Base-by-base conservation (phyloP, 2,113 vertebrate genomes). In the Egretta garzetta region DNA sequence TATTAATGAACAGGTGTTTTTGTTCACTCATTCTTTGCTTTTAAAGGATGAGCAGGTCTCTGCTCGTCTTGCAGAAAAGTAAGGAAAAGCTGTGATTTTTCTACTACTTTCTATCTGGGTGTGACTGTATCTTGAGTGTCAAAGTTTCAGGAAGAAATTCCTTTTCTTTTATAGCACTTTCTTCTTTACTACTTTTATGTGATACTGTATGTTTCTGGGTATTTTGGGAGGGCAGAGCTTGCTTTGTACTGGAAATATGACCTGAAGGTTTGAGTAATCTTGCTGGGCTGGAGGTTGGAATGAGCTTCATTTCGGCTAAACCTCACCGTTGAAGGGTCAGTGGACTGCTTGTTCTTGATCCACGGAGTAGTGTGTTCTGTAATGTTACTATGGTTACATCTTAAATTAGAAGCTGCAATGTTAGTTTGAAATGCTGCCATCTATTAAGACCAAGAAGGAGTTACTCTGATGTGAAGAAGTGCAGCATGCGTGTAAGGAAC, bases 371-470 rank as follows among this genome's bases (percentile, higher is more conserved):
- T 73, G 45, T 94, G 76, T 93, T 67, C 95, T 91, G 74, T 90
- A 39, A 73, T 70, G 92, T 97, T 96, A 52, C 95, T 93, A 96
- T 94, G 87, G 93, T 93, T 96, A 92, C 95, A 55, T 66, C 85
- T 59, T 14, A 76, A 94, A 94, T 93, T 96, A 93, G 95, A 86
- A 90, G 85, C 66, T 88, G 87, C 71, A 37, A 2, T 74, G 81
- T 80, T 90, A 23, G 74, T 83, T 95, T 83, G 85, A 96, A 90
- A 93, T 79, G 85, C 85, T 95, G 84, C 80, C 79, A 62, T 90
- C 92, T 88, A 53, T 81, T 82, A 87, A 75, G 62, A 60, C 77
- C 52, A 28, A 20, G 50, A 2, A 59, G 71, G 73, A 87, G 66
- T 90, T 39, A 55, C 37, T 53, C 52, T 33, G 35, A 55, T 71